phyloP scores from a whole-genome alignment of 2,113 vertebrate species.

The Tyrannus savana region DNA sequence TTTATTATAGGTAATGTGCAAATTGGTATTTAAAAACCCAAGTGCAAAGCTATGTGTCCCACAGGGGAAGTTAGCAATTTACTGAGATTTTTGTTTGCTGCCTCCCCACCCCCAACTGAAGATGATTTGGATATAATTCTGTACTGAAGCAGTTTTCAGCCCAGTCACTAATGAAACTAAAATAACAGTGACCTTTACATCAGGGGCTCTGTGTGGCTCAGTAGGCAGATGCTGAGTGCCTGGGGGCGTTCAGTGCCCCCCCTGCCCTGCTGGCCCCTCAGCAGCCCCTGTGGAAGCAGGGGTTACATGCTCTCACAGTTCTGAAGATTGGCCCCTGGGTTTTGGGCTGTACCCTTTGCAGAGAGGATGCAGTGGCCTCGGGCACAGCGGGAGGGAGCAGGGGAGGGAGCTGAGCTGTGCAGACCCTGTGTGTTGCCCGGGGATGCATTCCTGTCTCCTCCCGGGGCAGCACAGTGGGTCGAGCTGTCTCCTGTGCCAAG shows the following conservation, averaged over 20 bases:
- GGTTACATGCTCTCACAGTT: not conserved
- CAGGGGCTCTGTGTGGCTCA: not conserved
- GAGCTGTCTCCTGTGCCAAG: not conserved
- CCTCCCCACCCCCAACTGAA: not conserved
- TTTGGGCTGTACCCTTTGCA: not conserved
- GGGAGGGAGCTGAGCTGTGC: not conserved
- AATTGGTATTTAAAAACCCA: not conserved
- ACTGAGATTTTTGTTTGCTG: not conserved
- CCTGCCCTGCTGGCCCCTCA: fast-evolving
- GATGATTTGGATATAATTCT: not conserved
- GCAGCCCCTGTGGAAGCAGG: not conserved
- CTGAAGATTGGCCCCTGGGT: not conserved
- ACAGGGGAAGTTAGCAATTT: not conserved
- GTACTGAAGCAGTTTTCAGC: not conserved
- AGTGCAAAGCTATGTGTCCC: not conserved
- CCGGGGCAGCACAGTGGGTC: fast-evolving
- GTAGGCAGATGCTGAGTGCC: fast-evolving
- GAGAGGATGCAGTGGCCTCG: not conserved
- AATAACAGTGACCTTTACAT: not conserved
- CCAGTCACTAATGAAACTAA: not conserved
- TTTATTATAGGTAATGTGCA: not conserved
- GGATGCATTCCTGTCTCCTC: not conserved
- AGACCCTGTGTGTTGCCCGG: not conserved
- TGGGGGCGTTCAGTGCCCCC: not conserved
- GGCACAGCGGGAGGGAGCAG: not conserved